Percentiles rank a stretch among this genome's conserved stretches.
phyloP scores from a whole-genome alignment of 1,140 invertebrate genomes.

The Sycobia sp. region DNA sequence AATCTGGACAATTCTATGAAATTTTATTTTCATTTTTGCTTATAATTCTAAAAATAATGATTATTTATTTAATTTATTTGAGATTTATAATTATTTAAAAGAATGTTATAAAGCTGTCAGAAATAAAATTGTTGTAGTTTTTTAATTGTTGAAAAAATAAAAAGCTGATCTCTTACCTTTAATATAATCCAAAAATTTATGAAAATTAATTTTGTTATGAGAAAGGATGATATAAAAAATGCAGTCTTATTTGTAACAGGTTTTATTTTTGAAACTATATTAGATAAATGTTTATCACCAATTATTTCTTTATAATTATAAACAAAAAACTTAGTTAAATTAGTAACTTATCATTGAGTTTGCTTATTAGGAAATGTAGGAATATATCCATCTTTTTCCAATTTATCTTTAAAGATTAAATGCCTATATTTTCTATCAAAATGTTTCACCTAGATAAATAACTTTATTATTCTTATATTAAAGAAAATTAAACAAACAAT shows the following conservation, averaged over 20 bases:
- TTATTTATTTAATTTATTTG: neutral
- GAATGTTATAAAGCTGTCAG: no score
- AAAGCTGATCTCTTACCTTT: neutral
- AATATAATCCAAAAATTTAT: neutral
- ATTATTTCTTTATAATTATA: neutral
- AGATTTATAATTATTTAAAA: neutral
- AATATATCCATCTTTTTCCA: slow-evolving; percentile 85
- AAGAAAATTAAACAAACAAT: neutral
- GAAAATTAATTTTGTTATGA: no score
- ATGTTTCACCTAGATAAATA: slow-evolving; percentile 77
- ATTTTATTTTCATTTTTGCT: neutral
- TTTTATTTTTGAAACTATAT: slow-evolving; percentile 37
- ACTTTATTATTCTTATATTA: slow-evolving; percentile 24
- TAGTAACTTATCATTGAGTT: slow-evolving; percentile 20
- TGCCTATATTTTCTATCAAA: slow-evolving; percentile 90
- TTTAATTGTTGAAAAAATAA: neutral
- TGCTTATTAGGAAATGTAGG: slow-evolving; percentile 56
- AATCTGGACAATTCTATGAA: neutral
- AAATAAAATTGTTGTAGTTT: neutral
- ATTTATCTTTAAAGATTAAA: slow-evolving; percentile 85
- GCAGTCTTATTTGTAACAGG: slow-evolving; percentile 39
- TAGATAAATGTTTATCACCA: slow-evolving; percentile 14
- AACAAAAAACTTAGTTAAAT: slow-evolving; percentile 22
- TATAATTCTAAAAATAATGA: slow-evolving; percentile 4
- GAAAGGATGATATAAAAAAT: slow-evolving; percentile 26